Base-by-base conservation (phyloP, 2,888 invertebrate genomes). In the Drosophila tanythrix region DNA sequence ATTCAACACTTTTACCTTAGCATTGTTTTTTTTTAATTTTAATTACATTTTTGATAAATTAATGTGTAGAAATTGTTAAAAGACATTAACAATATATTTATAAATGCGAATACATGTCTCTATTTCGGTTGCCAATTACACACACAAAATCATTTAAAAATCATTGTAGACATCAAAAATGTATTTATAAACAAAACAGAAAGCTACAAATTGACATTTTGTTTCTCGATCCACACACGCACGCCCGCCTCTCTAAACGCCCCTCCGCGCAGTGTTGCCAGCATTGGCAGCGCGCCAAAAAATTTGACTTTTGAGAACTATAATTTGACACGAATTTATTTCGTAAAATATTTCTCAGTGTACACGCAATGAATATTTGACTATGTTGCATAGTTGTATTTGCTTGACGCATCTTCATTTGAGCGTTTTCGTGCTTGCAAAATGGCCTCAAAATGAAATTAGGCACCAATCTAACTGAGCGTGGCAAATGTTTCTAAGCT, bases 301-400 rank as follows among this genome's bases (percentile, higher is more conserved):
- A 70, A 84, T 88, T 83, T 80, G 83, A 88, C 84, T 86, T 83
- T 59, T 76, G 74, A 74, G 83, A 80, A 76, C 83, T 74, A 85
- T 89, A 89, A 85, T 85, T 87, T 85, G 85, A 85, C 85, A 87
- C 89, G 68, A 85, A 87, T 89, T 89, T 89, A 77, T 89, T 73
- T 64, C 56, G 70, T 60, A 55, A 60, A 78, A 69, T 68, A 65
- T 58, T 69, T 76, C 43, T 57, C 67, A 53, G 79, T 67, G 43
- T 33, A 38, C 29, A 29, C 36, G 31, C 31, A 11, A 57, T 35
- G 46, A 40, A 31, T 38, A 46, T 64, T 64, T 25, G 13, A 7
- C 15, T 21, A 10, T 27, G 5, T 25, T 18, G 5, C 33, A 11
- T 31, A 10, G 13, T 21, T 57, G 21, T n/a, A 7, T 13, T 43